These are phyloP conservation scores for Cydia fagiglandana DNA, from an alignment of 1,140 invertebrate species.

Conservation along the genomic window DNA sequence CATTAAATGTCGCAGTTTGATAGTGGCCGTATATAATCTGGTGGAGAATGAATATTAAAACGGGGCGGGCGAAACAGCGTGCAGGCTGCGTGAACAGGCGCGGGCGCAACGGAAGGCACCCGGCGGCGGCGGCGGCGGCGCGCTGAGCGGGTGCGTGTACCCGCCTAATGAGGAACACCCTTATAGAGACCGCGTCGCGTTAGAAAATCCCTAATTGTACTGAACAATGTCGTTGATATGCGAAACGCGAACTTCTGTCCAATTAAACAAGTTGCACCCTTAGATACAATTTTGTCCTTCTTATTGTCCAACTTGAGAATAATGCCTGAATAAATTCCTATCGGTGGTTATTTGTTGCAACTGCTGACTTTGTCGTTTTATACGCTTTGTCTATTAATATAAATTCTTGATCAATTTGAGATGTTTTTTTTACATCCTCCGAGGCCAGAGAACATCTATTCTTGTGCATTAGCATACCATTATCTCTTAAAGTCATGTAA, in stretches of 20 bases:
- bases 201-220: conserved; percentile 68
- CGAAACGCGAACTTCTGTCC: conserved; percentile 49
- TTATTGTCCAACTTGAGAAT: conserved; percentile 28
- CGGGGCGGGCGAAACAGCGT: conserved; percentile 43
- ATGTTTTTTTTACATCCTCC: conserved; percentile 32
- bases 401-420: conserved; percentile 35
- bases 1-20: conserved; percentile 58
- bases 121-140: conserved; percentile 38
- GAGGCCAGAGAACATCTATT: conserved; percentile 39
- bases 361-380: background rate
- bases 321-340: conserved; percentile 21
- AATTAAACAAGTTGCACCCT: conserved; percentile 52
- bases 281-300: conserved; percentile 9
- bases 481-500: conserved; percentile 50
- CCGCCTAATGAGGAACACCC: conserved; percentile 65
- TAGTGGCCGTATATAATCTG: conserved; percentile 60
- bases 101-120: conserved; percentile 33
- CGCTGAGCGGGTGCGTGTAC: conserved; percentile 52
- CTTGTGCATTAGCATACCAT: conserved; percentile 48
- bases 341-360: conserved; percentile 17
- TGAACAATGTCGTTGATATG: conserved; percentile 63
- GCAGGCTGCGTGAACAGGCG: background rate
- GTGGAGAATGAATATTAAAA: conserved; percentile 66
- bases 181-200: conserved; percentile 57
- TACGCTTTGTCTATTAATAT: conserved; percentile 23